These are phyloP conservation scores for Calidris pygmaea DNA, from an alignment of 2,113 vertebrate species.

Conservation along the genomic window DNA sequence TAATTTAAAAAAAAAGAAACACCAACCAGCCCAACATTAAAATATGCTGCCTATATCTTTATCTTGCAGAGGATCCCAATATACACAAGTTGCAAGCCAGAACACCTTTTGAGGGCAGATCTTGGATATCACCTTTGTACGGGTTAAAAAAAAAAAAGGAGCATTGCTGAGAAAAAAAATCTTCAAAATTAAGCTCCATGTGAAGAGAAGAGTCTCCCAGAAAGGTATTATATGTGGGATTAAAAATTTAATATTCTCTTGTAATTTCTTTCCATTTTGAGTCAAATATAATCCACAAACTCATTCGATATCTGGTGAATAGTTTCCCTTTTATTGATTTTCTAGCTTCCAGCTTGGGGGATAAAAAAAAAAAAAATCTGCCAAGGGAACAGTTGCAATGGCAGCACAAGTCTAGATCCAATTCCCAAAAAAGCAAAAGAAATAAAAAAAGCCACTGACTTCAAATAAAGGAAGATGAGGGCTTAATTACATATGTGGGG, in stretches of 20 bases:
- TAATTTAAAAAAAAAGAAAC: neutral
- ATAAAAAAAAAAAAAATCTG: neutral
- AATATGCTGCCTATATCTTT: neutral
- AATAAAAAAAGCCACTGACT: neutral
- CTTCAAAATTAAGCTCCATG: neutral
- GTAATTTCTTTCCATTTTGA: conserved; percentile 45
- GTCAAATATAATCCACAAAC: conserved; percentile 37
- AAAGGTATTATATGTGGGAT: conserved; percentile 30
- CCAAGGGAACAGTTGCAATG: neutral
- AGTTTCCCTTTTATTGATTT: conserved; percentile 38
- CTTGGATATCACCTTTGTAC: neutral
- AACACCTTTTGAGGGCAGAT: neutral
- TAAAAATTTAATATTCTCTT: conserved; percentile 45
- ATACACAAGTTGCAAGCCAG: neutral
- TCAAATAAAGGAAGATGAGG: conserved; percentile 7
- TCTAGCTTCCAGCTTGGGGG: neutral
- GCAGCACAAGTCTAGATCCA: neutral
- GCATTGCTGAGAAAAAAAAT: neutral
- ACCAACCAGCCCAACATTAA: neutral
- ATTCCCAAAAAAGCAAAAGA: neutral
- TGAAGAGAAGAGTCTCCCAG: neutral
- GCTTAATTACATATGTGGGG: neutral
- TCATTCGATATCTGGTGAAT: conserved; percentile 35
- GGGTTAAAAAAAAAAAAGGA: neutral
- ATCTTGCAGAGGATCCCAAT: neutral